Evolutionary conservation across 2,113 vertebrate genomes (phyloP).

Genomic region (Varanus komodoensis): DNA sequence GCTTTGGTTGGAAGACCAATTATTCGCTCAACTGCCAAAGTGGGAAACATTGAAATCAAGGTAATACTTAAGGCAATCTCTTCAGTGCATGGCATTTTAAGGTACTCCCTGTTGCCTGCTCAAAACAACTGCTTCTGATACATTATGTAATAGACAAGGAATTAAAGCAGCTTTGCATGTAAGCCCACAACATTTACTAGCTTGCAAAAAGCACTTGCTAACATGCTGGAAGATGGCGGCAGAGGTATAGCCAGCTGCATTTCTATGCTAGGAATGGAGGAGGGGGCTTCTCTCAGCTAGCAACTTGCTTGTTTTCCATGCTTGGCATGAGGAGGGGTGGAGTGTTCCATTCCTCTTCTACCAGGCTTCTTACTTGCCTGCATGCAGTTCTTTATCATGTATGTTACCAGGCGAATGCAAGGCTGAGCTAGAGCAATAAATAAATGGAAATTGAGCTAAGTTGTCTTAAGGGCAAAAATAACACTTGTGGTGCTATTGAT

Average conservation of each 20-base stretch:
- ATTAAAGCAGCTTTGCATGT: background rate
- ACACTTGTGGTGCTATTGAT: background rate
- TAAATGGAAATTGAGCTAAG: background rate
- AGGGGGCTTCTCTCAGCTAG: background rate
- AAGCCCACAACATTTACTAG: too few species aligned
- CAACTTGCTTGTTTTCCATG: background rate
- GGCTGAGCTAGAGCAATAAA: too few species aligned
- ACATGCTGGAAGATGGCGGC: too few species aligned
- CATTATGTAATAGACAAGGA: background rate
- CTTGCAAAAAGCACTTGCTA: background rate
- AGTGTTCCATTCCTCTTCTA: background rate
- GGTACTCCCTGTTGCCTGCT: constrained; percentile 4
- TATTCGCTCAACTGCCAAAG: constrained; percentile 99
- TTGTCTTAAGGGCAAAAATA: background rate
- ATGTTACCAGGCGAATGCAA: too few species aligned
- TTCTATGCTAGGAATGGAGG: background rate
- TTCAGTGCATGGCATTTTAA: background rate
- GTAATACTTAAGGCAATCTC: constrained; percentile 77
- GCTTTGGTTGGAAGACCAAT: constrained; percentile 98
- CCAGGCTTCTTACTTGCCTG: background rate
- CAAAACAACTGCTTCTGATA: constrained; percentile 21
- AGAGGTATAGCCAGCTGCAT: background rate
- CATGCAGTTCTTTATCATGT: background rate
- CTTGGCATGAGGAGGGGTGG: background rate
- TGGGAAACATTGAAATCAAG: constrained; percentile 99